Base-by-base conservation (phyloP, 2,113 vertebrate species). In the Edolisoma coerulescens region DNA sequence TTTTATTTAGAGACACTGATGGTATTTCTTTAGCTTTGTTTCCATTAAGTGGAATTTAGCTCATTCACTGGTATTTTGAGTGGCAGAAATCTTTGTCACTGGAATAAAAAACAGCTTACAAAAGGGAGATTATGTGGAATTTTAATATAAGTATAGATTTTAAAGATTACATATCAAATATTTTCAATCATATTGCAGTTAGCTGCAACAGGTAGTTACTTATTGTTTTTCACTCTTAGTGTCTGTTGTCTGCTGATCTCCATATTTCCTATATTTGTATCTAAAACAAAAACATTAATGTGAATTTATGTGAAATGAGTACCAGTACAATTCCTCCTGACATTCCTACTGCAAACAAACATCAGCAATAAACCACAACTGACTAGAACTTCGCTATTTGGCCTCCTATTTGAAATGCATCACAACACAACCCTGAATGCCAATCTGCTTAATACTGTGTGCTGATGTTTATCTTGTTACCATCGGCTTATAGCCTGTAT, bases 201-300 rank as follows among this genome's bases (percentile, higher is more conserved):
- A 95, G 90, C 42, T 57, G 63, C 61, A 90, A 92, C 11, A 76
- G 82, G 90, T 93, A 89, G 90, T 92, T 96, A 97, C 88, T 97
- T 96, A 94, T 80, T 96, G 92, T 27, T 96, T 97, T 96, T 96
- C 87, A 91, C 19, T 90, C 63, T 83, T 56, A 89, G 77, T 80
- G 45, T 67, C 79, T 92, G 59, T 47, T 94, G 89, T 81, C 83
- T 92, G 81, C 65, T 84, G 49, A 83, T 95, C 79, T 94, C 77
- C 37, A 0, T 33, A 64, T 77, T 65, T 95, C 42, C 57, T 95
- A 87, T 57, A 91, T 93, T 91, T 96, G 83, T 91, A 97, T 93
- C 93, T 95, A 97, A 91, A 97, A 52, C 56, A 84, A 89, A 81
- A 97, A 73, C 52, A 96, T 92, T 59, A 87, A 70, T 18, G 13